These are phyloP conservation scores for Corynorhinus townsendii DNA, from an alignment of 2,113 vertebrate genomes.

Conservation along the genomic window DNA sequence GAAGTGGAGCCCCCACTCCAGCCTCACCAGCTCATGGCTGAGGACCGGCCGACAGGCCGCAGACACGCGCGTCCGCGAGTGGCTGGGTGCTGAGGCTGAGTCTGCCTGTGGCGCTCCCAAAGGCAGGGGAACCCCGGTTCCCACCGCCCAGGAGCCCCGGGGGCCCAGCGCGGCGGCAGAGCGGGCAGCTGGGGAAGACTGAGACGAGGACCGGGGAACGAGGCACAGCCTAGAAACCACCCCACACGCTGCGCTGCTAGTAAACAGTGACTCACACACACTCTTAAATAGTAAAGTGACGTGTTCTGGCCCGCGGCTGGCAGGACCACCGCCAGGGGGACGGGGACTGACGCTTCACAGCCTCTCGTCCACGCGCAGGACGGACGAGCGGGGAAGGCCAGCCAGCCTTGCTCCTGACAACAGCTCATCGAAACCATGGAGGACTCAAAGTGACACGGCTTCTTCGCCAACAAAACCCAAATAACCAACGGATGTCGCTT, in stretches of 20 bases:
- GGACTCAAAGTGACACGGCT: not conserved
- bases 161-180: not conserved
- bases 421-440: not conserved
- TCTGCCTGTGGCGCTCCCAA: not conserved
- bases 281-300: conserved; percentile 53
- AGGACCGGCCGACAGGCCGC: not conserved
- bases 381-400: not conserved
- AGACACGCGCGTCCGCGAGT: rapidly evolving
- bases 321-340: not conserved
- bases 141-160: not conserved
- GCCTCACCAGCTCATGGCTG: rapidly evolving
- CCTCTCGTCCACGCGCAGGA: conserved; percentile 7
- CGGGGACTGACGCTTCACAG: not conserved
- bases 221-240: not conserved
- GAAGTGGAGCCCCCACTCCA: too few species aligned
- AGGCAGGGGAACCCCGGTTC: too few species aligned
- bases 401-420: not conserved
- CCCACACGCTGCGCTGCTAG: not conserved
- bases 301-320: not conserved
- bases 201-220: conserved; percentile 31
- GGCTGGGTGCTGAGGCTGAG: not conserved
- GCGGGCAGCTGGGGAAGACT: not conserved
- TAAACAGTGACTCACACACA: not conserved
- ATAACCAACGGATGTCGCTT: not conserved
- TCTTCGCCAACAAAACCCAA: not conserved